Base-by-base conservation (phyloP, 2,113 vertebrate genomes). In the Dendrocopos noguchii region DNA sequence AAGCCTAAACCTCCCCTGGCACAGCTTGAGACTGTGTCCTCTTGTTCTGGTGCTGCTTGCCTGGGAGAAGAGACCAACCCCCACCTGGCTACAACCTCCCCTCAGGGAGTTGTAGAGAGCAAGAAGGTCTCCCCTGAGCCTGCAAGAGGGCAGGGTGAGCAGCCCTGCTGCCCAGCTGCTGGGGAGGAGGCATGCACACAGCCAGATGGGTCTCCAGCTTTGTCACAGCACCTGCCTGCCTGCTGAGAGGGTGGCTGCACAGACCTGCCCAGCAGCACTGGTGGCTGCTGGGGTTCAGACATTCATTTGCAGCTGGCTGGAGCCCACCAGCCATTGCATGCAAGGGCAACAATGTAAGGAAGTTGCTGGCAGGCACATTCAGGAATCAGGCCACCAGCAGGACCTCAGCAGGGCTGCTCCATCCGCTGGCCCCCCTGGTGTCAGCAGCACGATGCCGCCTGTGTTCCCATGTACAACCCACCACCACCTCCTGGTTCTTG, bases 381-480 rank as follows among this genome's bases (percentile, higher is more conserved):
- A 4, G 75, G 65, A 70, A 60, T 50, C 2, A 3, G 61, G 42
- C 16, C 22, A 15, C 21, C 7, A 16, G 53, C 9, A 4, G 53
- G 46, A n/a, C 4, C 1, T 63, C 74, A 64, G 47, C 15, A 8
- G 2, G 22, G 68, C 50, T 55, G 42, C 42, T 86, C 47, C 28
- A n/a, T 57, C 47, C 2, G 0, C 63, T 27, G 29, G 57, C 57
- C 3, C 1, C 63, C 2, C 0, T 2, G 10, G 20, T 67, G 60
- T 36, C 86, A 80, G 36, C 60, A 73, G 55, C 47, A 53, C 73
- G 60, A n/a, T 72, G 25, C 36, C 42, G 9, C 65, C 59, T 63
- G 78, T 3, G 0, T 29, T 80, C 53, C n/a, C 42, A 67, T 1
- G 2, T 28, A 29, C 9, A 11, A 29, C 24, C 22, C 33, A 5